Evolutionary conservation across 2,113 vertebrate species (phyloP).

Genomic region (Saimiri boliviensis): DNA sequence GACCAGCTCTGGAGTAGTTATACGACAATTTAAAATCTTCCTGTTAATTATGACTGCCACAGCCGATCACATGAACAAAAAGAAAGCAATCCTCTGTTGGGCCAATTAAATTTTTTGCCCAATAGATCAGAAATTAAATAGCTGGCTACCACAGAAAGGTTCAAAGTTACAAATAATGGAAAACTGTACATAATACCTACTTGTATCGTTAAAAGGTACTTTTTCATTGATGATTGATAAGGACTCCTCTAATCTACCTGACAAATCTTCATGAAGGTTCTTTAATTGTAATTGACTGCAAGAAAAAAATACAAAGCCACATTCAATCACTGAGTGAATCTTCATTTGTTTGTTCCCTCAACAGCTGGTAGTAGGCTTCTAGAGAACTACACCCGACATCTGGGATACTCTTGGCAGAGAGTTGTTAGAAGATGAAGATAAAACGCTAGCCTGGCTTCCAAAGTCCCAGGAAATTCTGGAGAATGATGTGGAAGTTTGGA

Average conservation of each 20-base stretch:
- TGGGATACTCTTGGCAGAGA: not conserved
- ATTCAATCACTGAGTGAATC: slow-evolving; percentile 45
- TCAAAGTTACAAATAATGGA: slow-evolving; percentile 49
- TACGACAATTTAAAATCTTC: not conserved
- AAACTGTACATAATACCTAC: slow-evolving; percentile 86
- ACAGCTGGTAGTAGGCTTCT: slow-evolving; percentile 10
- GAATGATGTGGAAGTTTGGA: not conserved
- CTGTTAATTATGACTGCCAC: not conserved
- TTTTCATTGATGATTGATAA: slow-evolving; percentile 97
- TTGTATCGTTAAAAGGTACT: slow-evolving; percentile 99
- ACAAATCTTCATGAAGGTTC: slow-evolving; percentile 94
- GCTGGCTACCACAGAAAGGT: not conserved
- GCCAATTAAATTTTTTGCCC: not conserved
- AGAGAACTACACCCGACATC: not conserved
- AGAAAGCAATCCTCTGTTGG: not conserved
- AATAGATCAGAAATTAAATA: slow-evolving; percentile 53
- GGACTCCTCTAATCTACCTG: slow-evolving; percentile 94
- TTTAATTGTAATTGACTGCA: slow-evolving; percentile 96
- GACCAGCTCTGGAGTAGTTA: not conserved
- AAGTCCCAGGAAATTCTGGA: not conserved
- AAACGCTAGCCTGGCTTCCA: not conserved
- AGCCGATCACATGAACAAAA: slow-evolving; percentile 31
- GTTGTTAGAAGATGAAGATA: not conserved
- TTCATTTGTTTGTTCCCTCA: slow-evolving; percentile 37
- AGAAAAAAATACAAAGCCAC: slow-evolving; percentile 75